These are phyloP conservation scores for Epicampocera succincta DNA, from an alignment of 2,888 invertebrate genomes.

Conservation along the genomic window DNA sequence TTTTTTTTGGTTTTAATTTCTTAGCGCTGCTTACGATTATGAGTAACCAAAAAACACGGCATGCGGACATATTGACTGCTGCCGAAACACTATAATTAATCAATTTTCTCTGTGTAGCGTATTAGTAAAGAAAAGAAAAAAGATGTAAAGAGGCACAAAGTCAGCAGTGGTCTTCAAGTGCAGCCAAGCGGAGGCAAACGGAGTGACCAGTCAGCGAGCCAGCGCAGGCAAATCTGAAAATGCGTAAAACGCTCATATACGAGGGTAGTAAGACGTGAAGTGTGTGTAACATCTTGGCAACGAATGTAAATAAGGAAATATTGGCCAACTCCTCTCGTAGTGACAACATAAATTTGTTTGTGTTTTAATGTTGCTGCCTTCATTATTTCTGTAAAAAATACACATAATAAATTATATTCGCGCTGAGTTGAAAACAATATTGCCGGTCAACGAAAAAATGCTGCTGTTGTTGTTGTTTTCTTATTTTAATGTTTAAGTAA, in stretches of 20 bases:
- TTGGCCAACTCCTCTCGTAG: conserved; percentile 5
- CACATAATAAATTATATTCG: conserved; percentile 80
- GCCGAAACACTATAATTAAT: conserved; percentile 68
- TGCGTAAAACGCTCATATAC: conserved; percentile 6
- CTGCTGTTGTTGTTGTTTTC: conserved; percentile 30
- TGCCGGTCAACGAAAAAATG: conserved; percentile 68
- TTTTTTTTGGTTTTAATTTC: background rate
- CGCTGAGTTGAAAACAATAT: conserved; percentile 78
- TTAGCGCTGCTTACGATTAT: conserved; percentile 22
- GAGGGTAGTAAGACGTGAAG: conserved; percentile 39
- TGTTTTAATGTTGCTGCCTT: conserved; percentile 44
- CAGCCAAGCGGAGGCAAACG: conserved; percentile 31
- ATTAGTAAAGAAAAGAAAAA: conserved; percentile 57
- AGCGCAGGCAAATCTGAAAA: background rate
- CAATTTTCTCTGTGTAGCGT: conserved; percentile 66
- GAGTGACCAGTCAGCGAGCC: conserved; percentile 5
- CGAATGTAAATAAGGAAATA: too few relatives aligned
- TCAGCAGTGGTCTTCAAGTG: conserved; percentile 55
- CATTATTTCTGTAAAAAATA: conserved; percentile 69
- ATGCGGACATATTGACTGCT: conserved; percentile 58
- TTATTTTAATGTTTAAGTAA: conserved; percentile 38
- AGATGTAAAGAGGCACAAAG: too few relatives aligned
- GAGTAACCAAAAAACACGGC: conserved; percentile 52
- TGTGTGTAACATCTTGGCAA: too few relatives aligned
- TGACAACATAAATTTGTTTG: conserved; percentile 51